Percentiles rank a stretch among this genome's conserved stretches.
Evolutionary conservation across 92 coral and sea anemone genomes (phyloP).

Genomic region (Epizoanthus stellaris): DNA sequence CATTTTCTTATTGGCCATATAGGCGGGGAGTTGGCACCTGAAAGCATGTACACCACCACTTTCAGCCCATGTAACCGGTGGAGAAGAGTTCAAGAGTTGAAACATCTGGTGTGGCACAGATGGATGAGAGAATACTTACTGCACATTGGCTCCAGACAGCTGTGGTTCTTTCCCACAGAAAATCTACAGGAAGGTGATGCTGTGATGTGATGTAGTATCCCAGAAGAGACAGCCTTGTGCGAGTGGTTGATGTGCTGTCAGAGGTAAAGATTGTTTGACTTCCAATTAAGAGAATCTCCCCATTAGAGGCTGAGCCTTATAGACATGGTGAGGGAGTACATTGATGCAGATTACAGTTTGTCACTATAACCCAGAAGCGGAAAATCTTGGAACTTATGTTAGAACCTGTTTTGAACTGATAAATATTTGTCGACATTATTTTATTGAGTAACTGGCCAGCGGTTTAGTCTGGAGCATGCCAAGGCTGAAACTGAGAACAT

Average conservation of each 20-base stretch:
- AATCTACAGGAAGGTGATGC: conserved; percentile 41
- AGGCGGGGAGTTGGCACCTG: too few relatives aligned
- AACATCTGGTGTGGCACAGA: conserved; percentile 55
- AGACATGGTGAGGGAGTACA: too few relatives aligned
- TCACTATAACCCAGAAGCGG: conserved; percentile 46
- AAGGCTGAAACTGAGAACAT: too few relatives aligned
- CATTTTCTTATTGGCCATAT: conserved; percentile 52
- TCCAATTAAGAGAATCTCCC: conserved; percentile 56
- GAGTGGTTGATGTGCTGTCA: conserved; percentile 37
- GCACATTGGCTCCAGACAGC: conserved; percentile 50
- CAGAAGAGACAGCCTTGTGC: conserved; percentile 11
- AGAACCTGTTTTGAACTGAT: too few relatives aligned
- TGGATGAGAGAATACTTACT: conserved; percentile 65
- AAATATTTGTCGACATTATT: too few relatives aligned
- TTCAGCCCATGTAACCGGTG: conserved; percentile 49
- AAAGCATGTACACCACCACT: too few relatives aligned
- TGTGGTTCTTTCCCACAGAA: conserved; percentile 37
- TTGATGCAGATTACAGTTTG: conserved; percentile 3
- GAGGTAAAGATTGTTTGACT: conserved; percentile 52
- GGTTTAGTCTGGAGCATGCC: too few relatives aligned
- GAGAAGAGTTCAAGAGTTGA: conserved; percentile 61
- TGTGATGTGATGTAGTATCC: conserved; percentile 49
- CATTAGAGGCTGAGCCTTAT: conserved; percentile 38
- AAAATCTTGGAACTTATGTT: conserved; percentile 14
- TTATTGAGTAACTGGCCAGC: too few relatives aligned